These are phyloP conservation scores for Helostoma temminkii DNA, from an alignment of 2,797 vertebrate genomes.

Conservation along the genomic window DNA sequence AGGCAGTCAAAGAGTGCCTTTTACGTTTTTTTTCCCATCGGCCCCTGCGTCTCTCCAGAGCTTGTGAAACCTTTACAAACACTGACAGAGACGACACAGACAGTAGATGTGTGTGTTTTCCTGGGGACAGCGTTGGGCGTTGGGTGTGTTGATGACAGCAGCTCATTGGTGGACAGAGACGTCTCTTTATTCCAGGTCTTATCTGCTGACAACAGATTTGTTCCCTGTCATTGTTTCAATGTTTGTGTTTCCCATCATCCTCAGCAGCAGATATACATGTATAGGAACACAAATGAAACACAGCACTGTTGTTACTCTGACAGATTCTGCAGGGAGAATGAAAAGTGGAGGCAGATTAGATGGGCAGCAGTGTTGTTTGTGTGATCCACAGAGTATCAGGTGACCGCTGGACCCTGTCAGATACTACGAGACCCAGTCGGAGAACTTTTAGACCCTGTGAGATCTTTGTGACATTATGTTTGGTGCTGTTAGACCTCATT, in stretches of 20 bases:
- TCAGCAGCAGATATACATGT: not conserved
- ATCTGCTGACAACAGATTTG: conserved; percentile 41
- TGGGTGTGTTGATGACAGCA: conserved; percentile 4
- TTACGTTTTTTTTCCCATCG: conserved; percentile 25
- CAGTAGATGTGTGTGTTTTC: not conserved
- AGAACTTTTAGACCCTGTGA: not conserved
- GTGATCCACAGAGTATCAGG: not conserved
- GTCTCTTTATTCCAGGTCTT: conserved; percentile 27
- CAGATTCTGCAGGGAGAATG: not conserved
- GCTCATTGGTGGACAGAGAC: conserved; percentile 17
- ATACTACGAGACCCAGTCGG: not conserved
- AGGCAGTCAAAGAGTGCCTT: too few relatives aligned
- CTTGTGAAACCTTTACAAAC: not conserved
- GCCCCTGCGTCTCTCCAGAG: conserved; percentile 13
- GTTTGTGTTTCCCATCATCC: conserved; percentile 26
- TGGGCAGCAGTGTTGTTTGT: not conserved
- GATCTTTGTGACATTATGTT: too few relatives aligned
- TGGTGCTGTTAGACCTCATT: too few relatives aligned
- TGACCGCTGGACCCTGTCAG: not conserved
- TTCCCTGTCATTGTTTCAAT: not conserved
- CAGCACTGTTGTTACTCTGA: not conserved
- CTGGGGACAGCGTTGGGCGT: not conserved
- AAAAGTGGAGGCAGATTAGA: not conserved
- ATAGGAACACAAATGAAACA: not conserved
- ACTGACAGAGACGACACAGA: not conserved